Base-by-base conservation (phyloP, 2,797 vertebrate genomes). In the Amazona finschi region DNA sequence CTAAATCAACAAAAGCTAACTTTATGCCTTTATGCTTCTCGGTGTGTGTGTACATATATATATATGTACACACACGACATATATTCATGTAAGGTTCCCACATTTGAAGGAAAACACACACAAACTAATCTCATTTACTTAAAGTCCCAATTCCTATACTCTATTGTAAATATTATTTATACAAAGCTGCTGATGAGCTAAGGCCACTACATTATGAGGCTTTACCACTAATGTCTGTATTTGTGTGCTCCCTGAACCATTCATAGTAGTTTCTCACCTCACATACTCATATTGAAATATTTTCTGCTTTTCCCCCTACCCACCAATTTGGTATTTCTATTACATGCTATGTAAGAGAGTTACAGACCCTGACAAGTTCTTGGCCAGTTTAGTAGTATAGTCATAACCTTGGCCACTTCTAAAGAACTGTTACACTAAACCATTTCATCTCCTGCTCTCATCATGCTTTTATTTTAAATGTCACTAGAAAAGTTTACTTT, bases 21-120 rank as follows among this genome's bases (percentile, higher is more conserved):
- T 18, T 27, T 61, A 9, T 41, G 38, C 27, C 2, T 18, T 27
- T 61, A 9, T 41, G 38, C 27, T 65, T 60, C 19, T 60, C 31
- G 44, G 12, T 8, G 44, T 15, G n/a, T 24, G 52, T 11, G 58
- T 5, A 31, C 9, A 21, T 1, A 49, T 1, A 62, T 4, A 55
- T 2, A 61, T 1, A 74, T 5, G 76, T 0, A 60, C 1, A 52
- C 28, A 52, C 16, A 27, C 3, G 2, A 30, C 28, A 52, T 30
- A 18, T 30, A 66, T 6, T 12, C 10, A 55, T 2, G 5, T 16
- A 87, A 17, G 20, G 64, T 44, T 79, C 21, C 39, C 46, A 65
- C 6, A 57, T 36, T 61, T 41, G 27, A 78, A 85, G n/a, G 44
- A 36, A 90, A 49, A 60, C 11, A 83, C 21, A 72, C 9, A 33